Conservation (phyloP, 2,113 vertebrate species). For the Indri indri region DNA sequence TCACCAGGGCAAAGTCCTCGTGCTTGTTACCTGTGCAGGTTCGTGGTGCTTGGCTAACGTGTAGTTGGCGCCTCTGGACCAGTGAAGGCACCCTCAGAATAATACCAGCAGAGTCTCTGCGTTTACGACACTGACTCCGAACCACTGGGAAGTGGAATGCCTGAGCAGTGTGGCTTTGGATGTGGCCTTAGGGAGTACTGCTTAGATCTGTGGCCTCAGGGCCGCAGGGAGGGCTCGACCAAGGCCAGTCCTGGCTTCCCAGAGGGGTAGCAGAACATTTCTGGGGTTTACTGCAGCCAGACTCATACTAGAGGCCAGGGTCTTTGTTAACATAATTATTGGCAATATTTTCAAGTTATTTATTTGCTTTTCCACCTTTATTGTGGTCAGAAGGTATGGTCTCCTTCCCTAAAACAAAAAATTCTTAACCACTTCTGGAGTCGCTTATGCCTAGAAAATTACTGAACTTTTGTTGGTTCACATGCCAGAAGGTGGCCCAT, state of each 20-base stretch:
- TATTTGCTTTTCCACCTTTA: background rate
- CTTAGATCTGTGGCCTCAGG: background rate
- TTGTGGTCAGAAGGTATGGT: background rate
- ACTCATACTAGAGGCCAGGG: background rate
- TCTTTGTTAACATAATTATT: background rate
- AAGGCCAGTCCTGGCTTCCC: background rate
- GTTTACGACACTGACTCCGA: background rate
- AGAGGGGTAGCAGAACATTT: background rate
- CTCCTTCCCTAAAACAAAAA: background rate
- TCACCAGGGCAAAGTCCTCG: accelerated
- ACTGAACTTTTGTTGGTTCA: background rate
- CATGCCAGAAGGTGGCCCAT: background rate
- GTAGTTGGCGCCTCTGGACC: background rate
- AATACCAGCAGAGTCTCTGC: background rate
- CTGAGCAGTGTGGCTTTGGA: background rate
- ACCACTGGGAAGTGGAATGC: too few relatives aligned
- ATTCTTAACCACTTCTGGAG: background rate
- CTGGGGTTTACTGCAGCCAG: background rate
- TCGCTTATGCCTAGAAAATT: background rate
- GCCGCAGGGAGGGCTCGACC: background rate
- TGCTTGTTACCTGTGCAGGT: background rate
- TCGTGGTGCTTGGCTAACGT: background rate
- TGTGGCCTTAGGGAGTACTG: background rate
- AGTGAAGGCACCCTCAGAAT: background rate
- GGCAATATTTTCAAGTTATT: background rate